Evolutionary conservation across 2,797 vertebrate genomes (phyloP).

Genomic region (Poeciliopsis paucimaculata): DNA sequence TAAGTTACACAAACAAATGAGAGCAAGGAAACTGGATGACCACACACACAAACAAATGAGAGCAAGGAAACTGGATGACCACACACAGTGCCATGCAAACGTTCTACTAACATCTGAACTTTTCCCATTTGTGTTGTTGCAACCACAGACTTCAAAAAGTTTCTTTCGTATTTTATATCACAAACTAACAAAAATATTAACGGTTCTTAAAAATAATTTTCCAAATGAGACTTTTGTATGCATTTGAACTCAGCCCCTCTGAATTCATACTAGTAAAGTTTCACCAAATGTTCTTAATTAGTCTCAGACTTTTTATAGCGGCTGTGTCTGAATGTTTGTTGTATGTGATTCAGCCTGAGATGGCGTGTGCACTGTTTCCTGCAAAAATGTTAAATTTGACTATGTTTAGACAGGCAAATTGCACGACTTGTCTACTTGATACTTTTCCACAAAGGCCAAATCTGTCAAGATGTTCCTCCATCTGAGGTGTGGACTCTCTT

Average conservation of each 20-base stretch:
- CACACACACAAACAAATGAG: no score
- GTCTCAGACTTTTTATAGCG: background rate
- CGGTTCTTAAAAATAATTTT: background rate
- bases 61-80: background rate
- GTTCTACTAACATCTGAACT: background rate
- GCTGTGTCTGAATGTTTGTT: background rate
- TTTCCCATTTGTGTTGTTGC: background rate
- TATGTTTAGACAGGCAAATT: background rate
- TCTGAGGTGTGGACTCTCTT: background rate
- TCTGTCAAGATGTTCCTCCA: background rate
- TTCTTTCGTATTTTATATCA: background rate
- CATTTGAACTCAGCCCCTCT: background rate
- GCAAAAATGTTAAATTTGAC: background rate
- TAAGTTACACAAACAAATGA: background rate
- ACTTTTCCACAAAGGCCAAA: background rate
- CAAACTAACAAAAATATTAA: background rate
- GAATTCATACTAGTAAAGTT: background rate
- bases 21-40: background rate
- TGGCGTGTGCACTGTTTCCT: background rate
- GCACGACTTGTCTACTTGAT: background rate
- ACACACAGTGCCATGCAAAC: background rate
- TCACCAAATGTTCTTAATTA: background rate
- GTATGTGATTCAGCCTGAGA: background rate
- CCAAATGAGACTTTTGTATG: background rate
- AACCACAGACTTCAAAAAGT: background rate